A percentile compares a stretch with the other conserved stretches of the same genome.
phyloP scores from a whole-genome alignment of 2,113 vertebrate genomes.

The Bambusicola thoracicus region DNA sequence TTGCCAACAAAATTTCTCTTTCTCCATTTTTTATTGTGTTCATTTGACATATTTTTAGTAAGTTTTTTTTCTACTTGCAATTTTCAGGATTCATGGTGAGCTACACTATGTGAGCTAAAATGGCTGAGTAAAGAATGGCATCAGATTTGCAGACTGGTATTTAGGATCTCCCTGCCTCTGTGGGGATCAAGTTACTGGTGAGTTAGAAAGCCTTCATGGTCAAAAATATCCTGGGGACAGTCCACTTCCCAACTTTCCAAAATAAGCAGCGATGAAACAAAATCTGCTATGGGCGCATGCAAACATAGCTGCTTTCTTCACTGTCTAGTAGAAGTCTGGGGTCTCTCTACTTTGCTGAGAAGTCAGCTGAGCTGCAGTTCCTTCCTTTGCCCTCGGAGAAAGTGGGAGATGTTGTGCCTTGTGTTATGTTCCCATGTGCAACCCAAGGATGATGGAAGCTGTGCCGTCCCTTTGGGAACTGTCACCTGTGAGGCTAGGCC shows the following conservation, averaged over 20 bases:
- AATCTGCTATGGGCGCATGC: neutral
- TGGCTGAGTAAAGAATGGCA: neutral
- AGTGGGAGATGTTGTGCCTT: neutral
- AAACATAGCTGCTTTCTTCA: neutral
- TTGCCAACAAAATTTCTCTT: neutral
- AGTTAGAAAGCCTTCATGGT: neutral
- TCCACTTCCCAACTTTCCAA: neutral
- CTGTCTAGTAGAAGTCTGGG: neutral
- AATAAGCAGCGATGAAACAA: neutral
- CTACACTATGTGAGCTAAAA: neutral
- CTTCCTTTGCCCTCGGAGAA: neutral
- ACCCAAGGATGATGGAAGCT: neutral
- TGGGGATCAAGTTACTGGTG: neutral
- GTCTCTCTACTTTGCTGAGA: neutral
- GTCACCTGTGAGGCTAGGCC: neutral
- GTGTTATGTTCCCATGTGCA: neutral
- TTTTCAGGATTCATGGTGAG: neutral
- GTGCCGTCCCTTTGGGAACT: neutral
- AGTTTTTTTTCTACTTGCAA: neutral
- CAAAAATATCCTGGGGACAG: slow-evolving; percentile 1
- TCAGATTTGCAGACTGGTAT: neutral
- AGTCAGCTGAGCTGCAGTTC: neutral
- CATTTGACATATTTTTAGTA: neutral
- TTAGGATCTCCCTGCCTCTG: neutral
- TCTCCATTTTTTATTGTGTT: neutral